A percentile compares a stretch with the other conserved stretches of the same genome.
These are phyloP conservation scores for Ctenochaetus hawaiiensis DNA, from an alignment of 2,797 vertebrate genomes.

Conservation along the genomic window DNA sequence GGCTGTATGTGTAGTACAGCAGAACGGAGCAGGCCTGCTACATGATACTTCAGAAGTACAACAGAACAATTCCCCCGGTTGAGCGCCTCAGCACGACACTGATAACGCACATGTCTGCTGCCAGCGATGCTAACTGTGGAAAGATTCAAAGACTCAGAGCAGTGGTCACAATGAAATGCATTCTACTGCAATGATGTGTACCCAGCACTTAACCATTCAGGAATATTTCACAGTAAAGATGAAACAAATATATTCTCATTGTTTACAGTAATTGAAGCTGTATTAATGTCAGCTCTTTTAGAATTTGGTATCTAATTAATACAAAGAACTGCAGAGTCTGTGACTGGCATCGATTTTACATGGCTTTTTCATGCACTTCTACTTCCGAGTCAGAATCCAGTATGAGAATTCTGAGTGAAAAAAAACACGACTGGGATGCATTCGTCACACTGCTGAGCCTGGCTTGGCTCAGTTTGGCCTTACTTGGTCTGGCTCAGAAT, in stretches of 20 bases:
- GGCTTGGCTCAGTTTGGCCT: constrained; percentile 55
- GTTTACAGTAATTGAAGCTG: constrained; percentile 33
- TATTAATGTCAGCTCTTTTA: constrained; percentile 18
- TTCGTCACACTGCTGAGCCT: constrained; percentile 57
- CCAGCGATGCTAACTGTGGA: constrained; percentile 15
- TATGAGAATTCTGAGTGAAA: constrained; percentile 53
- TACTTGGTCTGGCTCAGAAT: constrained; percentile 32
- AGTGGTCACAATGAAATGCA: constrained; percentile 21
- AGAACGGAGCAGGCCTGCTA: constrained; percentile 24
- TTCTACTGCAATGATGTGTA: constrained; percentile 13
- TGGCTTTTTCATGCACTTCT: constrained; percentile 44
- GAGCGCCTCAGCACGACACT: constrained; percentile 22
- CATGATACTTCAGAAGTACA: constrained; percentile 49
- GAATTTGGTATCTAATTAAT: constrained; percentile 14
- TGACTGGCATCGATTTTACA: constrained; percentile 60
- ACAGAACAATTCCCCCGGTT: constrained; percentile 30
- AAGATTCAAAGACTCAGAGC: constrained; percentile 37
- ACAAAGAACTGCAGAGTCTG: constrained; percentile 27
- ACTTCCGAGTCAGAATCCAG: constrained; percentile 45
- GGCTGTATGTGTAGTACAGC: constrained; percentile 46
- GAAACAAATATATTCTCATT: constrained; percentile 16
- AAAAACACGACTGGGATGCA: constrained; percentile 51
- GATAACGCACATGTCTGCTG: constrained; percentile 45
- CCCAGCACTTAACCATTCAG: constrained; percentile 4
- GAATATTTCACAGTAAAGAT: background rate